Base-by-base conservation (phyloP, 2,113 vertebrate genomes). In the Formicarius rufipectus region DNA sequence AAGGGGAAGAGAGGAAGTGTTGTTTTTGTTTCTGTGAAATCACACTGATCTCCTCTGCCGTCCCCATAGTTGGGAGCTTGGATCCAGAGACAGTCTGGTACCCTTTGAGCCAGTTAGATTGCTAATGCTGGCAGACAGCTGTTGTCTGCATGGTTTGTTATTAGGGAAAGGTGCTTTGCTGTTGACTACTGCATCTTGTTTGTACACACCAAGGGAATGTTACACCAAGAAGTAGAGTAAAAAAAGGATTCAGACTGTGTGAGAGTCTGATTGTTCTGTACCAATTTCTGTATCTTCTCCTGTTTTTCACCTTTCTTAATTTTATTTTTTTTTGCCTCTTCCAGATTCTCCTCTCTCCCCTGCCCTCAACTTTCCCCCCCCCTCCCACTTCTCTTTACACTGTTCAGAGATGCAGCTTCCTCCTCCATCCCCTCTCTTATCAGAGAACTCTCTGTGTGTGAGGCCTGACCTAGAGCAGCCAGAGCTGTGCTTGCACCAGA, bases 131-230 rank as follows among this genome's bases (percentile, higher is more conserved):
- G 45, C 76, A 84, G 67, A 6, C 37, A 50, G 2, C 35, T 71
- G 3, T 44, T 73, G 30, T 44, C 67, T 60, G n/a, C 4, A 0
- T 50, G 76, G 23, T 50, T 95, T 81, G 69, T 39, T 56, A 14
- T 42, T n/a, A 71, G 55, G 52, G 83, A 80, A 92, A 93, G 59
- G 45, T 71, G 63, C 85, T 94, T 76, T 72, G 37, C 75, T 77
- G 42, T 74, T 60, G 45, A 86, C 25, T 66, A 69, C n/a, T 30
- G 3, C n/a, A 42, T 55, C 79, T 71, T 4, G 37, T 67, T 42
- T 74, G 72, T 88, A 55, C 17, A 20, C 72, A 78, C 63, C 55
- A 37, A 45, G 77, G 86, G 79, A 63, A 16, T 28, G 35, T 74
- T 74, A 40, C 42, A 39, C 19, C 59, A 37, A 47, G 33, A 83